Evolutionary conservation across 2,888 invertebrate species (phyloP), one percentile per base, ranked within the genome.

Genomic region (Eristalis intricaria): DNA sequence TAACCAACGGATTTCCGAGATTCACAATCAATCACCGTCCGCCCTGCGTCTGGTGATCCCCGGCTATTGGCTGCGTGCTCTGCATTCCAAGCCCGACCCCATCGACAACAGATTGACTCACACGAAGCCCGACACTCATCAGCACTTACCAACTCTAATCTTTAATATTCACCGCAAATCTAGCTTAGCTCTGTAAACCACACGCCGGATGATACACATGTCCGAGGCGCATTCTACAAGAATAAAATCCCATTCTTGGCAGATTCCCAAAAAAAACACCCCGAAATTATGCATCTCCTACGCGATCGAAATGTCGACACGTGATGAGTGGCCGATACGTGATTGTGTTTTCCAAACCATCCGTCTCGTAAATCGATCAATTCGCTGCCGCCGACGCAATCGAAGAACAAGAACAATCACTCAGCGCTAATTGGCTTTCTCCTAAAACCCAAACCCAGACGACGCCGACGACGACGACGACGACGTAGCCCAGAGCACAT

Each of bases 231-330:
- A 13, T 38, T 11, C 40, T n/a, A 3, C 19, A 50, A 50, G 19
- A 50, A 50, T 50, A 8, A 19, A 50, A 50, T 5, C 19, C 19
- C 50, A 50, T 50, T 50, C 8, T 50, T n/a, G 2, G 19, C 50
- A 50, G 50, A 50, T 50, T 1, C 35, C 35, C 10, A 35, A 35
- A n/a, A n/a, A 43, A 50, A 50, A 22, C 56, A 43, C 63, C 4
- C 5, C n/a, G 5, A 43, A 71, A 32, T 63, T 64, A 71, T 61
- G 19, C 26, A 29, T 40, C 29, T 10, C 19, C 19, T 63, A 74
- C 26, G 74, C 50, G 23, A 19, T 65, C 56, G 5, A 65, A 75
- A 75, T 38, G 19, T 58, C 35, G 38, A 60, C 70, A 70, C 70
- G 70, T 70, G 60, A 60, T 15, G 29, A 63, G n/a, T 43, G 32